A percentile compares a stretch with the other conserved stretches of the same genome.
Conservation (phyloP, 2,113 vertebrate species). For the Salvelinus alpinus region DNA sequence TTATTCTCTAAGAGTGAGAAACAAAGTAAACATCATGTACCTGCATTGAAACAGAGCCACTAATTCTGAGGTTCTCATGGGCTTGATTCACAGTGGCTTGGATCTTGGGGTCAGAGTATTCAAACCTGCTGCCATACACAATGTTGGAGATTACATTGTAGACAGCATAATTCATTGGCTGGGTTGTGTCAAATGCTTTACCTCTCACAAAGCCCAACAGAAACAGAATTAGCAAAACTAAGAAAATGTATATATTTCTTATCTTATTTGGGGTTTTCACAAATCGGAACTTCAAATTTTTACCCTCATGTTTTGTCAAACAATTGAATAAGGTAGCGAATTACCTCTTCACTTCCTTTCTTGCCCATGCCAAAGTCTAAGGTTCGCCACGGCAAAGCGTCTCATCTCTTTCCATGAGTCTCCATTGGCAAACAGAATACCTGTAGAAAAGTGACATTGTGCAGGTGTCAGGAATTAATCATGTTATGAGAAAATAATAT, state of each 20-base stretch:
- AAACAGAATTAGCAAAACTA: constrained; percentile 6
- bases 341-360: constrained; percentile 42
- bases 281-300: neutral
- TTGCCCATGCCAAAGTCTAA: constrained; percentile 68
- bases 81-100: neutral
- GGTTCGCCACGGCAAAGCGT: constrained; percentile 58
- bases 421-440: neutral
- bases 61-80: constrained; percentile 9
- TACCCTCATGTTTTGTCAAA: constrained; percentile 14
- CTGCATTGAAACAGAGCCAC: constrained; percentile 27
- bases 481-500: no score
- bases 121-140: constrained; percentile 45
- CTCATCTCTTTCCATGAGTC: constrained; percentile 47
- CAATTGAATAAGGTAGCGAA: constrained; percentile 26
- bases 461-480: no score
- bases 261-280: neutral
- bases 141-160: constrained; percentile 41
- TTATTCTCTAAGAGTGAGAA: neutral
- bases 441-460: constrained; percentile 8
- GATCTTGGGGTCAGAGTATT: constrained; percentile 43
- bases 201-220: no score
- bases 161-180: constrained; percentile 14
- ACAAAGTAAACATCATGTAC: constrained; percentile 15
- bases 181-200: neutral
- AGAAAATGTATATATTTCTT: neutral